Conservation (phyloP, 2,888 invertebrate species). For the Chironomus tentans region DNA sequence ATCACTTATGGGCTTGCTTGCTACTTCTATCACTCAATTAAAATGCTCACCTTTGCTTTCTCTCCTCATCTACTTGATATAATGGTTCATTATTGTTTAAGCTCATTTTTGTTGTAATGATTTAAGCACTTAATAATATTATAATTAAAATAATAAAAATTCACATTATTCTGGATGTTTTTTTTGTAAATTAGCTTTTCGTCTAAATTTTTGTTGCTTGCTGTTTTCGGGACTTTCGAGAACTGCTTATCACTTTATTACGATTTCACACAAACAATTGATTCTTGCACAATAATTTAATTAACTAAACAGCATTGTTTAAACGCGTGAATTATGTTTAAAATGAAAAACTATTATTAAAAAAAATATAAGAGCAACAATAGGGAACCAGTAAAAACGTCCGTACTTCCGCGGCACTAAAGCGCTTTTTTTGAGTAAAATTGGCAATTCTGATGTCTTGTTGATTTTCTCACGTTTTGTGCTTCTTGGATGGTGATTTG, state of each 20-base stretch:
- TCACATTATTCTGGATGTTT: not conserved
- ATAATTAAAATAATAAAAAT: constrained; percentile 1
- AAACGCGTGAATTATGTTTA: not conserved
- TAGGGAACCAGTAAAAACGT: too few relatives aligned
- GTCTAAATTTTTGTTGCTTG: not conserved
- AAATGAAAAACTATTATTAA: not conserved
- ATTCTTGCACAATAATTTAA: not conserved
- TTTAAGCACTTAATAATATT: not conserved
- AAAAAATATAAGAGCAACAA: not conserved
- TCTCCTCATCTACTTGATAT: constrained; percentile 16
- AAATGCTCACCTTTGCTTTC: constrained; percentile 14
- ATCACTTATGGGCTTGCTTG: too few relatives aligned
- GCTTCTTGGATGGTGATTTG: too few relatives aligned
- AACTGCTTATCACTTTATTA: not conserved
- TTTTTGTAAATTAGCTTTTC: not conserved
- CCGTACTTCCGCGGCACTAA: too few relatives aligned
- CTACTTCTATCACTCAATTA: not conserved
- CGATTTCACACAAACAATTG: not conserved
- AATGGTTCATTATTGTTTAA: constrained; percentile 17
- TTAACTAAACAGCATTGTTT: not conserved
- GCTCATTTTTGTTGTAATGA: constrained; percentile 9
- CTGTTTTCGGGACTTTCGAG: not conserved
- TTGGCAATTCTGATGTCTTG: too few relatives aligned
- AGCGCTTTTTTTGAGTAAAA: too few relatives aligned
- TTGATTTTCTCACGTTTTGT: too few relatives aligned